Evolutionary conservation across 2,888 invertebrate genomes (phyloP).

Genomic region (Hirudinaria manillensis): DNA sequence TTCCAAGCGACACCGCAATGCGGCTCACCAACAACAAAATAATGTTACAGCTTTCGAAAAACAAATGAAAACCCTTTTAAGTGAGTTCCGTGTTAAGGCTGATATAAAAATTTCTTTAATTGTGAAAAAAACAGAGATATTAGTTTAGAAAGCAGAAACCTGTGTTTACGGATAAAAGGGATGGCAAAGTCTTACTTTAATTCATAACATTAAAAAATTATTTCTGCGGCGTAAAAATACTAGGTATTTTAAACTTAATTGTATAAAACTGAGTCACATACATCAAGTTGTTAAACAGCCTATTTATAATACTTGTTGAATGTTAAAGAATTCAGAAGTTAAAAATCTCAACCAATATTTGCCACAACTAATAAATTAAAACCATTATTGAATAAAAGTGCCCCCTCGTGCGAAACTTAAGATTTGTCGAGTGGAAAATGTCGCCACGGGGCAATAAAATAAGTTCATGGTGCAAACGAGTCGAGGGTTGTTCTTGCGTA

Average conservation of each 20-base stretch:
- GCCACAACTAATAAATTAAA: no score
- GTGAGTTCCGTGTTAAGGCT: not conserved
- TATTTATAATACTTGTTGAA: no score
- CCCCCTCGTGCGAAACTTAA: not conserved
- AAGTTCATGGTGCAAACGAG: conserved; percentile 1
- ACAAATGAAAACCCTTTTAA: not conserved
- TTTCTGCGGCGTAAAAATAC: not conserved
- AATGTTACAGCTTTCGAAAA: not conserved
- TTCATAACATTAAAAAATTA: not conserved
- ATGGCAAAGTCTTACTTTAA: not conserved
- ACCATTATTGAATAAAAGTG: no score
- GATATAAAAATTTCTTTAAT: not conserved
- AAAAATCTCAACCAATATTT: no score
- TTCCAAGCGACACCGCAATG: conserved; percentile 19
- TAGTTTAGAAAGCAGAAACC: not conserved
- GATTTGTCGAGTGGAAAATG: not conserved
- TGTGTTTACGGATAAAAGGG: conserved; percentile 8
- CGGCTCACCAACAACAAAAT: not conserved
- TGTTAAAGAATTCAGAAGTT: no score
- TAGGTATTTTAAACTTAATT: not conserved
- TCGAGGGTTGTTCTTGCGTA: not conserved
- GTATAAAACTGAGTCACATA: no score
- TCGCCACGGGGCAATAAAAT: conserved; percentile 6
- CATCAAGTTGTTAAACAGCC: no score
- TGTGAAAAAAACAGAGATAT: not conserved